Percentiles rank a stretch among this genome's conserved stretches.
Conservation (phyloP, 2,888 invertebrate species). For the Periphyllus acericola region DNA sequence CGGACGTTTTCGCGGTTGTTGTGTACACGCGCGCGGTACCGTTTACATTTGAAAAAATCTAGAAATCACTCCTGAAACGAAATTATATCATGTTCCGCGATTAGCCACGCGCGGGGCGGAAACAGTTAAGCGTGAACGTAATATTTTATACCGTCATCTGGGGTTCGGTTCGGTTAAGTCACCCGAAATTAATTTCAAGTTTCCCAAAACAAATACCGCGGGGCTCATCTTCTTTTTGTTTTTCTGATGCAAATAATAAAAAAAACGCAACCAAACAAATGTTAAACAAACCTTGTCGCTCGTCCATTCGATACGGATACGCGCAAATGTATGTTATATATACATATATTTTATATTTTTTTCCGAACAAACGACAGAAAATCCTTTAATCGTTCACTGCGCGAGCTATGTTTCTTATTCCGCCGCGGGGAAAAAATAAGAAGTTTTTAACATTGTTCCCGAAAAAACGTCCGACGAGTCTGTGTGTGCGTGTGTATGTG, state of each 20-base stretch:
- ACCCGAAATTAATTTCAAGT: slow-evolving; percentile 39
- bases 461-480: slow-evolving; percentile 9
- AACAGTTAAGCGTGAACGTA: neutral
- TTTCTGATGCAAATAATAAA: neutral
- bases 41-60: no score
- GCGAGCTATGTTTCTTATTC: slow-evolving; percentile 29
- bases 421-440: neutral
- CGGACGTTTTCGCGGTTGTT: no score
- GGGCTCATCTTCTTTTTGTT: neutral
- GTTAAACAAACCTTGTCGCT: slow-evolving; percentile 32
- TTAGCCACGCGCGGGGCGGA: no score
- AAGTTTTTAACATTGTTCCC: slow-evolving; percentile 41
- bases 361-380: slow-evolving; percentile 17
- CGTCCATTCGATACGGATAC: slow-evolving; percentile 7
- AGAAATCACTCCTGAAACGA: no score
- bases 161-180: neutral
- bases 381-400: slow-evolving; percentile 56
- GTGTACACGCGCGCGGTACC: no score
- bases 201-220: slow-evolving; percentile 12
- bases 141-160: neutral
- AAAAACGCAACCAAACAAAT: neutral
- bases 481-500: neutral
- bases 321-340: no score
- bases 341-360: neutral
- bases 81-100: no score